These are phyloP conservation scores for Myotis lucifugus DNA, from an alignment of 2,113 vertebrate genomes.

Conservation along the genomic window DNA sequence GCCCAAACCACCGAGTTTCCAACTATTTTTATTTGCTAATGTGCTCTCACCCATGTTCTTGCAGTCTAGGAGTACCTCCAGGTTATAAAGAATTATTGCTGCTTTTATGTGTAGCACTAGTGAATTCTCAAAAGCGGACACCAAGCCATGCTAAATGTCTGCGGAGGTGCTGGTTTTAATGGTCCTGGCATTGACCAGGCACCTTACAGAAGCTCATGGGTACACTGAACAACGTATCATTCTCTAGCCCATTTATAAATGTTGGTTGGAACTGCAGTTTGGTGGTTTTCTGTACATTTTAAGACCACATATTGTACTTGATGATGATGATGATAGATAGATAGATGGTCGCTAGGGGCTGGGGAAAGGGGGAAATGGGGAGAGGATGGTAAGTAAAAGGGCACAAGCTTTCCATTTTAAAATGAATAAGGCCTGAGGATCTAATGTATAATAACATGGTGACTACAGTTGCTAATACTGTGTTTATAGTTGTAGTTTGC, in stretches of 20 bases:
- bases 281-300: not conserved
- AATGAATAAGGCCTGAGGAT: not conserved
- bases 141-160: not conserved
- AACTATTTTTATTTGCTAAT: not conserved
- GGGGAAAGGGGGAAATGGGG: not conserved
- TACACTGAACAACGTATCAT: accelerated
- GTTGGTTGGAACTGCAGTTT: not conserved
- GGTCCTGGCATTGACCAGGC: not conserved
- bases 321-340: not conserved
- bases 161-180: not conserved
- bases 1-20: not conserved
- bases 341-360: not conserved
- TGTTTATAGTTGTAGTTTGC: not conserved
- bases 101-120: not conserved
- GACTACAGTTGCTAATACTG: not conserved
- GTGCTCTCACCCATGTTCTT: not conserved
- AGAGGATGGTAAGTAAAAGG: not conserved
- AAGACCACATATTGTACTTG: not conserved
- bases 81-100: not conserved
- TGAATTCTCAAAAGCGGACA: not conserved
- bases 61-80: not conserved
- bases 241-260: not conserved
- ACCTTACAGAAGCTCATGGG: not conserved
- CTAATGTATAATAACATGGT: not conserved
- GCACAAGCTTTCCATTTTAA: not conserved